Percentiles rank a stretch among this genome's conserved stretches.
These are phyloP conservation scores for Phymanthus crucifer DNA, from an alignment of 92 coral and sea anemone genomes.

Conservation along the genomic window DNA sequence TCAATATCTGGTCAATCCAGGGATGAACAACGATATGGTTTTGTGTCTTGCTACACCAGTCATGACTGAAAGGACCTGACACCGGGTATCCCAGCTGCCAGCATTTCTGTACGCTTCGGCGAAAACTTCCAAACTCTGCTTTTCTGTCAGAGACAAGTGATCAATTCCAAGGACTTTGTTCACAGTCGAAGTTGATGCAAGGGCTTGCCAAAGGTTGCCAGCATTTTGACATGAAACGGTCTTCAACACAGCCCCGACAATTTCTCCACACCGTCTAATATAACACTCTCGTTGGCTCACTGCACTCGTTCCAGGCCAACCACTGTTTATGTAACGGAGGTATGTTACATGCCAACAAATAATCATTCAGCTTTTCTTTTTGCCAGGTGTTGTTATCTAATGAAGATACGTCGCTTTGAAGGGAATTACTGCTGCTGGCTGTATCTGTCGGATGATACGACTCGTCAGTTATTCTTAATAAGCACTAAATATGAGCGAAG, in stretches of 20 bases:
- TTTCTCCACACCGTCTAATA: slow-evolving; percentile 18
- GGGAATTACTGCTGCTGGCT: no score
- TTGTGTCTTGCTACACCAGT: slow-evolving; percentile 38
- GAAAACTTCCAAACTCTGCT: slow-evolving; percentile 28
- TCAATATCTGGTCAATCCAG: slow-evolving; percentile 52
- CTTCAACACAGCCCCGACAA: slow-evolving; percentile 11
- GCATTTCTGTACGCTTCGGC: slow-evolving; percentile 39
- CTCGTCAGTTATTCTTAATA: no score
- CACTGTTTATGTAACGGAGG: slow-evolving; percentile 32
- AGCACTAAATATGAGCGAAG: no score
- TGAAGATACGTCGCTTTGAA: no score
- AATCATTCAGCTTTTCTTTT: slow-evolving; percentile 20
- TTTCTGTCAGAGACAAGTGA: not conserved
- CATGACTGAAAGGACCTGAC: slow-evolving; percentile 39
- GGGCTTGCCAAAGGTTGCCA: slow-evolving; percentile 34
- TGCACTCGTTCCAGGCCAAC: slow-evolving; percentile 35
- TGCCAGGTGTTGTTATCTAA: no score
- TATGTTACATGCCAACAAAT: slow-evolving; percentile 19
- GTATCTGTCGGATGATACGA: no score
- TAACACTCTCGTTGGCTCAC: slow-evolving; percentile 38
- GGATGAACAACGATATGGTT: slow-evolving; percentile 4
- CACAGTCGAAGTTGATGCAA: slow-evolving; percentile 9
- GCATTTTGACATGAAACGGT: slow-evolving; percentile 5
- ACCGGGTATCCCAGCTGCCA: slow-evolving; percentile 36
- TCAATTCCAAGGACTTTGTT: slow-evolving; percentile 8